These are phyloP conservation scores for Chrysogorgia sp. DNA, from an alignment of 92 coral and sea anemone genomes.

Conservation along the genomic window DNA sequence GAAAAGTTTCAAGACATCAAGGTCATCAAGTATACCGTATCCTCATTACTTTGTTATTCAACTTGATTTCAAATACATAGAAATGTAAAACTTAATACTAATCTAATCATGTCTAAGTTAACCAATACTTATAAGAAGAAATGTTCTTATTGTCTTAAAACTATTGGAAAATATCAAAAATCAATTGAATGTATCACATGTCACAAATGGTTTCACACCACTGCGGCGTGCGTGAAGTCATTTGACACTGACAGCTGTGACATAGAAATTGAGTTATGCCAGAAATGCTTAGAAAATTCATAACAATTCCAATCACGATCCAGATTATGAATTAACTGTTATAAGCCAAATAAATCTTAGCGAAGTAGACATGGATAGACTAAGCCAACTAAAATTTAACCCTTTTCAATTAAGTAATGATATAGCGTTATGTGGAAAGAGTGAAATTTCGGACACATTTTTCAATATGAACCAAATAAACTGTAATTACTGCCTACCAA, in stretches of 20 bases:
- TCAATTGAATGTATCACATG: neutral
- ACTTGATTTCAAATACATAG: neutral
- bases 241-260: neutral
- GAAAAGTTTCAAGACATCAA: neutral
- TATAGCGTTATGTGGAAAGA: conserved; percentile 5
- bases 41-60: neutral
- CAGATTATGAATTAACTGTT: neutral
- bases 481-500: conserved; percentile 40
- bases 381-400: conserved; percentile 7
- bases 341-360: neutral
- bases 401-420: neutral
- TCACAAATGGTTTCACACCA: conserved; percentile 10
- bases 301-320: neutral
- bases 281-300: neutral
- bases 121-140: neutral
- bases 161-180: neutral
- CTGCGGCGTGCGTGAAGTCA: neutral
- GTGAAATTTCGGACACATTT: neutral
- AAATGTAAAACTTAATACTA: no score
- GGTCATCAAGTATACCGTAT: neutral
- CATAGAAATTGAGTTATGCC: neutral
- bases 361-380: conserved; percentile 23
- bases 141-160: neutral
- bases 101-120: neutral
- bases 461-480: no score